These are phyloP conservation scores for Nephila pilipes DNA, from an alignment of 1,140 invertebrate genomes.

Conservation along the genomic window DNA sequence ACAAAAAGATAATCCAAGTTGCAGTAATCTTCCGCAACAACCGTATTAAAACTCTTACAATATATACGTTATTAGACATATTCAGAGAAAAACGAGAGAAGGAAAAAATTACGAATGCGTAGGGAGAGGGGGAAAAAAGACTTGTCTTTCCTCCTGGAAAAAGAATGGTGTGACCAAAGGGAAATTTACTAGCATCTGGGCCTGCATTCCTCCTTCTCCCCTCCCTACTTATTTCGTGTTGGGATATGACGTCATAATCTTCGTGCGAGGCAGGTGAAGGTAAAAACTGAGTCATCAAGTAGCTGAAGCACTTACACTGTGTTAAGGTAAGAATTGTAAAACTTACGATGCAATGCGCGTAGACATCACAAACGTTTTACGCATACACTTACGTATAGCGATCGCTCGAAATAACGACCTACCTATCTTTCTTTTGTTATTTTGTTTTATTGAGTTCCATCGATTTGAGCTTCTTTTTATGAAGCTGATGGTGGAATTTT, in stretches of 20 bases:
- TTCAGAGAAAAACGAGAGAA: background rate
- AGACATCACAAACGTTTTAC: background rate
- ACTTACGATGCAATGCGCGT: background rate
- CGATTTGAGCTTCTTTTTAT: too few relatives aligned
- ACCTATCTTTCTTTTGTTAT: too few relatives aligned
- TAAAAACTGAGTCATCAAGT: background rate
- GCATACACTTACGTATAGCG: too few relatives aligned
- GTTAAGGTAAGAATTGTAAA: too few relatives aligned
- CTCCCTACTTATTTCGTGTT: background rate
- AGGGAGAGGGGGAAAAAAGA: background rate
- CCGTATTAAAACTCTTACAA: too few relatives aligned
- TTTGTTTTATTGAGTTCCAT: too few relatives aligned
- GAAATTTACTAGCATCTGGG: background rate
- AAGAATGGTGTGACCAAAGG: background rate
- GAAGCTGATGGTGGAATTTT: too few relatives aligned
- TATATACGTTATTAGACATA: background rate
- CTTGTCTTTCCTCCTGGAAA: background rate
- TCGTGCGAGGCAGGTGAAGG: constrained; percentile 18
- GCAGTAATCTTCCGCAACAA: too few relatives aligned
- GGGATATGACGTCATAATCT: constrained; percentile 8
- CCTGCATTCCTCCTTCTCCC: background rate
- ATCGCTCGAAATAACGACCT: too few relatives aligned
- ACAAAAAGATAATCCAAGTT: too few relatives aligned
- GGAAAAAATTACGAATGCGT: background rate
- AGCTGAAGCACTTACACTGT: background rate